Percentiles rank a stretch among this genome's conserved stretches.
phyloP scores from a whole-genome alignment of 2,113 vertebrate genomes.

The Bufo bufo region DNA sequence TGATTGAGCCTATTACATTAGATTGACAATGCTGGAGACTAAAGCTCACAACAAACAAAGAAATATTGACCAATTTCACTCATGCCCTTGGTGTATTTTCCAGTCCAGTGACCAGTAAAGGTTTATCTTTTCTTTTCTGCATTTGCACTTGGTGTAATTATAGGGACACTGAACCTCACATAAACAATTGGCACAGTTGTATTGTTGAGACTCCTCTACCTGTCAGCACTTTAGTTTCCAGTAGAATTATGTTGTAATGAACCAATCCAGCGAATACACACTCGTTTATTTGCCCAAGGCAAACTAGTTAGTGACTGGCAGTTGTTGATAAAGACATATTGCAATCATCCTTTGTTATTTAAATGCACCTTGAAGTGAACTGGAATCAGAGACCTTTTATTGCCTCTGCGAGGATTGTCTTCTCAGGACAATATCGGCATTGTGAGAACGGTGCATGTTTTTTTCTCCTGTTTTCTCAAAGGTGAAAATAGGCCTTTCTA shows the following conservation, averaged over 20 bases:
- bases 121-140: constrained; percentile 10
- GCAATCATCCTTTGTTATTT: constrained; percentile 62
- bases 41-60: constrained; percentile 10
- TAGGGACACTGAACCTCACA: not conserved
- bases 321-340: constrained; percentile 65
- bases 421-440: constrained; percentile 46
- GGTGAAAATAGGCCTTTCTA: constrained; percentile 63
- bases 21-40: not conserved
- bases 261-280: constrained; percentile 45
- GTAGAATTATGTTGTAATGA: constrained; percentile 56
- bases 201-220: constrained; percentile 6
- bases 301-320: constrained; percentile 58
- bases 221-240: constrained; percentile 63
- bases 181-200: constrained; percentile 11
- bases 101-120: not conserved
- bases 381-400: constrained; percentile 57
- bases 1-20: not conserved
- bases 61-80: not conserved
- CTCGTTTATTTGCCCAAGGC: constrained; percentile 59
- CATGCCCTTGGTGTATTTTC: constrained; percentile 14
- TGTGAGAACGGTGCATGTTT: not conserved
- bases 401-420: constrained; percentile 61
- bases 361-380: constrained; percentile 32
- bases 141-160: constrained; percentile 10
- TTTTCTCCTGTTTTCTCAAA: constrained; percentile 25